Evolutionary conservation across 2,797 vertebrate species (phyloP).

Genomic region (Chanos chanos): DNA sequence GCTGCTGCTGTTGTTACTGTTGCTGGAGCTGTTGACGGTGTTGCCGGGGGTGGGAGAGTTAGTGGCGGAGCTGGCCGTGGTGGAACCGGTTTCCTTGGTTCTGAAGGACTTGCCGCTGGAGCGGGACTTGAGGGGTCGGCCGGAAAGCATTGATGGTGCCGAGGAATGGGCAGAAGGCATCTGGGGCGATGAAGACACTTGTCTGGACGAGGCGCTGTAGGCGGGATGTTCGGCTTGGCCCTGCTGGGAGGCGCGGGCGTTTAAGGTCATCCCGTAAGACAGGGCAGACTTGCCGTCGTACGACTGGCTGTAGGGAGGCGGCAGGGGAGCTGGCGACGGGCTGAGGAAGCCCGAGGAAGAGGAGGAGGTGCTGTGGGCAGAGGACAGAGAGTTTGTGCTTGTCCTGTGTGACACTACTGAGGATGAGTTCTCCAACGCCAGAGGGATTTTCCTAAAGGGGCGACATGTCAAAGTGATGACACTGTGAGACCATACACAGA

Average conservation of each 20-base stretch:
- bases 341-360: constrained; percentile 79
- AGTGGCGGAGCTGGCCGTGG: constrained; percentile 66
- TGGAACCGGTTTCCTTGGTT: constrained; percentile 84
- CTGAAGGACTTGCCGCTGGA: constrained; percentile 84
- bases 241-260: constrained; percentile 80
- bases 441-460: constrained; percentile 88
- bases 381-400: constrained; percentile 78
- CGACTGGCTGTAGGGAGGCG: constrained; percentile 82
- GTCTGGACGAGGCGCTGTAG: constrained; percentile 91
- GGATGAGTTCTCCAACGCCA: constrained; percentile 81
- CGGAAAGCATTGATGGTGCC: constrained; percentile 84
- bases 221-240: constrained; percentile 84
- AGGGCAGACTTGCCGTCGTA: constrained; percentile 80
- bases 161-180: constrained; percentile 92
- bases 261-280: constrained; percentile 93
- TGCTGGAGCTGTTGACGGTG: constrained; percentile 65
- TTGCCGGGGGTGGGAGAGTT: constrained; percentile 65
- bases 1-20: constrained; percentile 67
- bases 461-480: neutral
- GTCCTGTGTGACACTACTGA: constrained; percentile 80
- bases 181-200: constrained; percentile 95
- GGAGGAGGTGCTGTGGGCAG: constrained; percentile 74
- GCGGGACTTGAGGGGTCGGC: constrained; percentile 92
- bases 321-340: constrained; percentile 73
- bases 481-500: too few species aligned